These are phyloP conservation scores for Arrhopalites spinosus DNA, from an alignment of 2,888 invertebrate genomes.

Conservation along the genomic window DNA sequence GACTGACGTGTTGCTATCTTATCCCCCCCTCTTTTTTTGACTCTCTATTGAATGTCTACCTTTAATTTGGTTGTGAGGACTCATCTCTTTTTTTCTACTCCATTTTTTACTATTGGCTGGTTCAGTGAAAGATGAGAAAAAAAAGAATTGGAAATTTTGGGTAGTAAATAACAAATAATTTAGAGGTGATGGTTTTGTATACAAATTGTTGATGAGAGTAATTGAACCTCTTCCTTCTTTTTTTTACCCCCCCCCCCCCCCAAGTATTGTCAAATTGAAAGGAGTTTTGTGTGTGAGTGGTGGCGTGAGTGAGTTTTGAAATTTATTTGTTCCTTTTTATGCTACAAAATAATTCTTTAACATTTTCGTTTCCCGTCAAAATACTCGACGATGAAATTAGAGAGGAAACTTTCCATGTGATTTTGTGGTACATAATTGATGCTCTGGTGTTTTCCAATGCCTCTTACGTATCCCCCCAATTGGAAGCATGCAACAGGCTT, in stretches of 20 bases:
- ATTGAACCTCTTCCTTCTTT: too few species aligned
- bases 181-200: too few species aligned
- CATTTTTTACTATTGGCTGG: not conserved
- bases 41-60: not conserved
- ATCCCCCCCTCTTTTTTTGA: conserved; percentile 1
- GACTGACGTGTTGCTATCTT: conserved; percentile 21
- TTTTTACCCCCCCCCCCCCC: too few species aligned
- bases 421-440: conserved; percentile 27
- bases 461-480: not conserved
- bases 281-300: too few species aligned
- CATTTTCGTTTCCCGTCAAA: too few species aligned
- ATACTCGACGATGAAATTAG: not conserved
- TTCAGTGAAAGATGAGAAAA: not conserved
- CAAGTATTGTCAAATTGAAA: too few species aligned
- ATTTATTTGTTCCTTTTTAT: too few species aligned
- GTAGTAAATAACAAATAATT: too few species aligned
- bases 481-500: conserved; percentile 23
- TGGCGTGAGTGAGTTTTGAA: too few species aligned
- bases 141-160: too few species aligned
- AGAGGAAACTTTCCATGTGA: conserved; percentile 13
- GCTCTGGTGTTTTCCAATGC: not conserved
- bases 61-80: not conserved
- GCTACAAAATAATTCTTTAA: too few species aligned
- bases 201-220: too few species aligned
- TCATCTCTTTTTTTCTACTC: not conserved